Percentiles rank a stretch among this genome's conserved stretches.
phyloP scores from a whole-genome alignment of 1,140 invertebrate genomes.

The Solenopsis fugax region DNA sequence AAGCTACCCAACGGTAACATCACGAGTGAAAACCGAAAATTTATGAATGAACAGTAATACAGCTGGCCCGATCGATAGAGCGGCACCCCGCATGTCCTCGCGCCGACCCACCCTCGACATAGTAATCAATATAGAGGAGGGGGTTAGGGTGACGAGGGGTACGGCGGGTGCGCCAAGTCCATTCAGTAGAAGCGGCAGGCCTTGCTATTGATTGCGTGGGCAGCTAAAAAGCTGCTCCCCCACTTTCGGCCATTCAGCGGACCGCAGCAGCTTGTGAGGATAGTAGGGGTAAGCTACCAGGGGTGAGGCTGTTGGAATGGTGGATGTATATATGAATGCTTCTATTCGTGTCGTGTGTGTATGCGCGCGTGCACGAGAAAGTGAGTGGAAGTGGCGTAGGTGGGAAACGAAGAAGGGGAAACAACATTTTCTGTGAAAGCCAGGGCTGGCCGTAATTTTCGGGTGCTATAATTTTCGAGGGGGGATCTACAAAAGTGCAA shows the following conservation, averaged over 20 bases:
- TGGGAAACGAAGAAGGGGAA: conserved; percentile 33
- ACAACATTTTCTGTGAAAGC: conserved; percentile 33
- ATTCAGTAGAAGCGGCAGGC: conserved; percentile 70
- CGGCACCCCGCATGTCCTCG: conserved; percentile 48
- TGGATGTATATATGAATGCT: neutral
- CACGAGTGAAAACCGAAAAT: conserved; percentile 66
- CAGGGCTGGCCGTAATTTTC: conserved; percentile 53
- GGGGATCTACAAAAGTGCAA: neutral
- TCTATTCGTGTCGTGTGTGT: neutral
- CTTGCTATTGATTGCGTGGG: conserved; percentile 74
- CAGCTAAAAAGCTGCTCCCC: conserved; percentile 53
- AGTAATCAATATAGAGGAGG: conserved; percentile 71
- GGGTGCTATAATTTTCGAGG: conserved; percentile 25
- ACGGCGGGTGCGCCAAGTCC: conserved; percentile 65
- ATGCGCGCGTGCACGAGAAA: conserved; percentile 3
- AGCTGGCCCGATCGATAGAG: conserved; percentile 75
- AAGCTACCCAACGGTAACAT: conserved; percentile 11
- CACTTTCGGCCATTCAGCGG: conserved; percentile 57
- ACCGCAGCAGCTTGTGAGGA: conserved; percentile 43
- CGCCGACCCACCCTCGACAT: conserved; percentile 35
- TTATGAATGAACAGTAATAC: conserved; percentile 75
- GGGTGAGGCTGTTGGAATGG: conserved; percentile 11
- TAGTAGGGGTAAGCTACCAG: conserved; percentile 33
- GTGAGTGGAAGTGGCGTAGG: conserved; percentile 35
- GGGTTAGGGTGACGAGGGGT: conserved; percentile 33